Base-by-base conservation (phyloP, 2,113 vertebrate genomes). In the Balaeniceps rex region DNA sequence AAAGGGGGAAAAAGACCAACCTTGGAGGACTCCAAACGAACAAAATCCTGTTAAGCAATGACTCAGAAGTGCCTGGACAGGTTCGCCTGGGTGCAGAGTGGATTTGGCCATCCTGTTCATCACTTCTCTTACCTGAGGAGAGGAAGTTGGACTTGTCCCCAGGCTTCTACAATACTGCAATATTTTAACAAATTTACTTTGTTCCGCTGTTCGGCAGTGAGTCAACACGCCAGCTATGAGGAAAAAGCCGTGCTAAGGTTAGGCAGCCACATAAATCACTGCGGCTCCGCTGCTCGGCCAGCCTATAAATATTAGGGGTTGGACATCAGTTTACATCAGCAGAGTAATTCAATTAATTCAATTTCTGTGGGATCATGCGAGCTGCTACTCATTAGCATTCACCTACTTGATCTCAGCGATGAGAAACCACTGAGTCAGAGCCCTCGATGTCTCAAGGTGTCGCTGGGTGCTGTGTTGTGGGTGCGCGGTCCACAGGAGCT, bases 321-420 rank as follows among this genome's bases (percentile, higher is more conserved):
- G 82, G 92, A 64, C 83, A 92, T 34, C 33, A 31, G 87, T 84
- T 96, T 87, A 47, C 87, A 96, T 87, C 93, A 97, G 96, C 84
- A 51, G 57, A 83, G 58, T 25, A 87, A 79, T 52, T 77, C 66
- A n/a, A 54, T 91, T 95, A 79, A 91, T 90, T 94, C 70, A 34
- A 19, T 52, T 84, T 84, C 64, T 75, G 74, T 18, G 36, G 47
- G 81, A 44, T 76, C 33, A 29, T 18, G 51, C 0, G 0, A 82
- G 68, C 38, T 77, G 75, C 51, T 88, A 4, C 12, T 82, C 57
- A 60, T 94, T 65, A 88, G 66, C 85, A 61, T 83, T 79, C 89
- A 65, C 84, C 57, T 46, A 14, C 63, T 74, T 64, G 64, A 63
- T 47, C 57, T 34, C 42, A 11, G 79, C 1, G 10, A 24, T 38